Evolutionary conservation across 2,797 vertebrate genomes (phyloP).

Genomic region (Gadopsis marmoratus): DNA sequence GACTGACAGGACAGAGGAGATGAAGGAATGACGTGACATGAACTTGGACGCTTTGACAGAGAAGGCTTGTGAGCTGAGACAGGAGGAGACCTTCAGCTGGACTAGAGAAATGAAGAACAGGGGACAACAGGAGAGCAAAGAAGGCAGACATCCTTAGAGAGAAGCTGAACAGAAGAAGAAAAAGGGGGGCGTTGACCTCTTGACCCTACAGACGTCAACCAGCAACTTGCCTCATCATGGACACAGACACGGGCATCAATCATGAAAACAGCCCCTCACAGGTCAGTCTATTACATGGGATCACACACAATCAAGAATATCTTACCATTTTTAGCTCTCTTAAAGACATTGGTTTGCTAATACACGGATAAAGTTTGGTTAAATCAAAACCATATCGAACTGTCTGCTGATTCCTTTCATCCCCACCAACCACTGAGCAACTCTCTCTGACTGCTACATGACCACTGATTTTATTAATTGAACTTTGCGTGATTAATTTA

Average conservation of each 20-base stretch:
- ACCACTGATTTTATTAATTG: background rate
- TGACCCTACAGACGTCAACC: slow-evolving; percentile 37
- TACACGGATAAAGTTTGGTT: background rate
- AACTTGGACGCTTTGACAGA: slow-evolving; percentile 20
- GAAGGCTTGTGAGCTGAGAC: slow-evolving; percentile 30
- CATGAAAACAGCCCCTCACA: slow-evolving; percentile 41
- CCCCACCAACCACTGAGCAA: background rate
- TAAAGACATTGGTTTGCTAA: background rate
- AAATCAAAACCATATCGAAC: background rate
- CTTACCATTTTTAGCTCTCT: background rate
- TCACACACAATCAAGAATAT: background rate
- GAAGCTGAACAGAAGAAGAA: slow-evolving; percentile 30
- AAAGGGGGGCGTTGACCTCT: slow-evolving; percentile 54
- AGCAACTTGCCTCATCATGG: slow-evolving; percentile 57
- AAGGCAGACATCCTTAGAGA: background rate
- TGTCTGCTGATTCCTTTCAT: background rate
- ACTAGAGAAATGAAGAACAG: slow-evolving; percentile 38
- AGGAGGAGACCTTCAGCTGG: slow-evolving; percentile 59
- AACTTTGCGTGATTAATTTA: background rate
- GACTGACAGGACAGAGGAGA: slow-evolving; percentile 19
- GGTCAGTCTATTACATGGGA: slow-evolving; percentile 71
- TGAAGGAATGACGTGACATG: slow-evolving; percentile 46
- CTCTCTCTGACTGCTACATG: background rate
- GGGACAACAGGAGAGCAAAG: background rate
- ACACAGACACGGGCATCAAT: slow-evolving; percentile 48